Evolutionary conservation across 2,888 invertebrate genomes (phyloP), one percentile per base, ranked within the genome.

Genomic region (Stenoptilia bipunctidactyla): DNA sequence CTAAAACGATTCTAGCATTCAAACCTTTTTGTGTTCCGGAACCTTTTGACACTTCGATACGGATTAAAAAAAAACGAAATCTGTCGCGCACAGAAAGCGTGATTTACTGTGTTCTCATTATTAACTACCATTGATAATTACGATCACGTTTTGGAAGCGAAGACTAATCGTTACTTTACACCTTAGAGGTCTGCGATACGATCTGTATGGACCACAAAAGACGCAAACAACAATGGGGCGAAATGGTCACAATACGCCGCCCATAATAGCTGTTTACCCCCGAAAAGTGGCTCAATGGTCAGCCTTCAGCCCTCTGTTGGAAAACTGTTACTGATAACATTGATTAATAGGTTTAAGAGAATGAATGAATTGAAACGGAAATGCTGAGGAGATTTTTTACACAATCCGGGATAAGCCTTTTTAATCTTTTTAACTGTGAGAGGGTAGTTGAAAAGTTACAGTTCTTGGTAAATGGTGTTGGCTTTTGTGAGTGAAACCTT

Each of bases 291-390:
- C 58, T 66, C 61, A 66, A 70, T 66, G 72, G 73, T 65, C 73
- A 70, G 65, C 61, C 60, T 62, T 72, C 64, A 58, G 50, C 54
- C 56, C 62, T 61, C 67, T 64, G 61, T 49, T 68, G 65, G 70
- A 70, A 71, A 70, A 66, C 62, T 20, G 20, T 20, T 20, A 60
- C 73, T 68, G 82, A 83, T 83, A 83, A 79, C 72, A 66, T 74
- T 83, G 82, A 83, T 83, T 82, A 82, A 83, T 82, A 74, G 82
- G 68, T 66, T 70, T 69, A 75, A 80, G 71, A 65, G 63, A 82
- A 80, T 82, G 76, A 70, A 76, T 71, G 63, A 58, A 52, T 54
- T 47, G 49, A 34, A 34, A 54, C 56, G 58, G 66, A 56, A 65
- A 61, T 53, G 58, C 50, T 45, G 52, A 53, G 54, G 56, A 52